Evolutionary conservation across 2,113 vertebrate species (phyloP).

Genomic region (Mobula birostris): DNA sequence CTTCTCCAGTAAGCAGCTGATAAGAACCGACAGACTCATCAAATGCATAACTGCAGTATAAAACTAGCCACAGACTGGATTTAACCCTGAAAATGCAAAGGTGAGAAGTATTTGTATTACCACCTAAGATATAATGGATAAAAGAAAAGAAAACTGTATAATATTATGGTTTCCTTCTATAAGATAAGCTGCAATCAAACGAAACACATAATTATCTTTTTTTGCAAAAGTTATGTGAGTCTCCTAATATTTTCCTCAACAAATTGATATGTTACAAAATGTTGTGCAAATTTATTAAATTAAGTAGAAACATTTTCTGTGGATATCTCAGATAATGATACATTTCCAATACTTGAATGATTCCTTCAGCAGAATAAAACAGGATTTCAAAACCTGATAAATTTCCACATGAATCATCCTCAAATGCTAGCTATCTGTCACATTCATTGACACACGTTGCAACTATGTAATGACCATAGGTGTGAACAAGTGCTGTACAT

Average conservation of each 20-base stretch:
- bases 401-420: not conserved
- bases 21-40: slow-evolving; percentile 29
- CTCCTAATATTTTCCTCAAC: not conserved
- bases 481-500: not conserved
- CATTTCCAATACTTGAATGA: not conserved
- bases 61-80: not conserved
- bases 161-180: not conserved
- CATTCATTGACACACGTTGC: not conserved
- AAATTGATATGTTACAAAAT: not conserved
- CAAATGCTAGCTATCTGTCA: not conserved
- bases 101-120: not conserved
- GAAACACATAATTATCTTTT: not conserved
- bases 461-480: not conserved
- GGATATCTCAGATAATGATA: not conserved
- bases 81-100: not conserved
- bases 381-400: not conserved
- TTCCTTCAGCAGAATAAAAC: not conserved
- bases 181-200: not conserved
- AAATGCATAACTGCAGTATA: slow-evolving; percentile 6
- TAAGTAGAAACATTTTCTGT: not conserved
- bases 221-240: not conserved
- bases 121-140: not conserved
- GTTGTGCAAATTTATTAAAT: not conserved
- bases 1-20: not conserved
- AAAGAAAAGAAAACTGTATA: too few species aligned